Evolutionary conservation across 1,140 invertebrate genomes (phyloP), one percentile per base, ranked within the genome.

Genomic region (Zaprionus lachaisei): DNA sequence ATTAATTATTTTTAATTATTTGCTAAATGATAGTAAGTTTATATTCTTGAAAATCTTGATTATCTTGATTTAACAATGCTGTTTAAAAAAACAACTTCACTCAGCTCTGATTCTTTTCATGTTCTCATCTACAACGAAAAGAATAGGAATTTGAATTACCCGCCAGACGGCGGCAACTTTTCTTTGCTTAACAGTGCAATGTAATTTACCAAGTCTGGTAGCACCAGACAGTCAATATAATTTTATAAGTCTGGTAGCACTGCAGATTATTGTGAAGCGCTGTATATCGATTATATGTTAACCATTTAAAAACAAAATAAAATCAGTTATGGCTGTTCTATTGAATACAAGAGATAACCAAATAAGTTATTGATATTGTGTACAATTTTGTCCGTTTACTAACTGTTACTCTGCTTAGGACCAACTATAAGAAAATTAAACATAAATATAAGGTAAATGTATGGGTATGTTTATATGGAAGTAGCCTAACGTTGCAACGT

Each of bases 401-500:
- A 72, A 56, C 11, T 56, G 28, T 54, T 70, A 75, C 31, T 66
- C 41, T 34, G 71, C 26, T 31, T 31, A 44, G 54, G 44, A 57
- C 38, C 55, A 69, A 58, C 61, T 84, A 73, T 79, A 69, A 58
- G 55, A 34, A 70, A 60, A 69, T 63, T 82, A 77, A 78, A 64
- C 55, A 82, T 85, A 79, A 79, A 84, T 77, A 77, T 54, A 15
- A 58, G 44, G 56, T 83, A 28, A 54, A 34, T 24, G 61, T 47
- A 11, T 38, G 11, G 26, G 37, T 61, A n/a, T 55, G 55, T 34
- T 65, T 26, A 20, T 77, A 37, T 51, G 38, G 12, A 14, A 28
- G 34, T 60, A 17, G 14, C 24, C 63, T 81, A 79, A 61, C 78
- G 70, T 14, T 90, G 75, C 60, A 74, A 68, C 54, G 89, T 89